Percentiles rank a stretch among this genome's conserved stretches.
These are phyloP conservation scores for Myotis brandtii DNA, from an alignment of 2,113 vertebrate species.

Conservation along the genomic window DNA sequence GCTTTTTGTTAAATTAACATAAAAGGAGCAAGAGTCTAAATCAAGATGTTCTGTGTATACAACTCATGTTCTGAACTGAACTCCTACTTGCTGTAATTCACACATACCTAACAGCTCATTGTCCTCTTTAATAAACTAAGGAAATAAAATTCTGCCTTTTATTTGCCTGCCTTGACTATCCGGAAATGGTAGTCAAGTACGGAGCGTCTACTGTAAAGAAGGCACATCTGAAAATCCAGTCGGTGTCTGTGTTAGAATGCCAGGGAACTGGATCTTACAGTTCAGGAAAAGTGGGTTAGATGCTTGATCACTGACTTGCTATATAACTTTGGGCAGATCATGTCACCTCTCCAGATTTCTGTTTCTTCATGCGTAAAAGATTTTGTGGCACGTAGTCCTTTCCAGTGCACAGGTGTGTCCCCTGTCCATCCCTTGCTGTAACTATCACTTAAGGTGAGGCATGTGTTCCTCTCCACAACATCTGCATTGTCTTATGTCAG, in stretches of 20 bases:
- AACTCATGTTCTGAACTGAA: neutral
- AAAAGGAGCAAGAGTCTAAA: constrained; percentile 40
- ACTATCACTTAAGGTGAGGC: neutral
- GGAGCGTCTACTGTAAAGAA: neutral
- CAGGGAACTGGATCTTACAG: neutral
- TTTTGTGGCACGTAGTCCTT: neutral
- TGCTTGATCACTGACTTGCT: neutral
- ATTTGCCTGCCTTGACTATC: neutral
- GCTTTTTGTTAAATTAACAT: neutral
- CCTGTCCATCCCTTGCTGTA: neutral
- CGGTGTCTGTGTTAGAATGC: neutral
- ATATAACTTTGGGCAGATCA: neutral
- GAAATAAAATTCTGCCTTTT: constrained; percentile 54
- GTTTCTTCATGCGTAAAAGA: neutral
- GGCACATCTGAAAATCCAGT: neutral
- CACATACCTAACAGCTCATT: constrained; percentile 51
- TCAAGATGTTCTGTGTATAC: neutral
- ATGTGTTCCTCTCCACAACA: neutral
- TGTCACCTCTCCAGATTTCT: neutral
- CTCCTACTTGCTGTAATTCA: neutral
- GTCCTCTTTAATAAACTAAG: constrained; percentile 85
- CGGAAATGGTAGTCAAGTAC: neutral
- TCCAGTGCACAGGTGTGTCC: neutral
- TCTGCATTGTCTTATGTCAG: neutral
- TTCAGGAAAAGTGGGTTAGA: neutral